Conservation (phyloP, 2,888 invertebrate genomes). For the Cosmia pyralina region DNA sequence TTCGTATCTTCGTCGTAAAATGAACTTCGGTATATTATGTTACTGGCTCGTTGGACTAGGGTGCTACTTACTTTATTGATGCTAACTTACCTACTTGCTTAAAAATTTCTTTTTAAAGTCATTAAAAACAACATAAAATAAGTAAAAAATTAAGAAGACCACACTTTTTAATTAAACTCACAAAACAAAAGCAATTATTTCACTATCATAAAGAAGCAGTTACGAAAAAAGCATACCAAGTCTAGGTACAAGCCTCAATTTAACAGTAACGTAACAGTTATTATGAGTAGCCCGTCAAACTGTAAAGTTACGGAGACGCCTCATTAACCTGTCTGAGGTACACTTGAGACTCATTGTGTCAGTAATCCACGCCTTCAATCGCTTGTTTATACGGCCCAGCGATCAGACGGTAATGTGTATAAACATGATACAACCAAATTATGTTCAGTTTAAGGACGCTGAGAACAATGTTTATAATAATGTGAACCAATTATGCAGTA, state of each 20-base stretch:
- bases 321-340: conserved; percentile 67
- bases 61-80: too few species aligned
- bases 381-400: conserved; percentile 56
- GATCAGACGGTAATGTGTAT: conserved; percentile 46
- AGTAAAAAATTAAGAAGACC: conserved; percentile 1
- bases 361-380: conserved; percentile 65
- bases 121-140: not conserved
- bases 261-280: conserved; percentile 64
- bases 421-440: conserved; percentile 47
- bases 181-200: conserved; percentile 13
- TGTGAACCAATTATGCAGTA: conserved; percentile 1
- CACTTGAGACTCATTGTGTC: conserved; percentile 63
- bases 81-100: not conserved
- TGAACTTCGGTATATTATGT: not conserved
- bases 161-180: conserved; percentile 27
- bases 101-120: not conserved
- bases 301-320: conserved; percentile 60
- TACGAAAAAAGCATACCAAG: conserved; percentile 30
- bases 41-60: not conserved
- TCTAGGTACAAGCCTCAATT: conserved; percentile 22
- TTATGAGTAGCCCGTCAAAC: conserved; percentile 58
- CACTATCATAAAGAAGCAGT: conserved; percentile 7
- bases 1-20: not conserved
- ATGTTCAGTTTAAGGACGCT: conserved; percentile 13
- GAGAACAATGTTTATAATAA: conserved; percentile 12